phyloP scores from a whole-genome alignment of 2,888 invertebrate genomes.

The Platypus cylindrus region DNA sequence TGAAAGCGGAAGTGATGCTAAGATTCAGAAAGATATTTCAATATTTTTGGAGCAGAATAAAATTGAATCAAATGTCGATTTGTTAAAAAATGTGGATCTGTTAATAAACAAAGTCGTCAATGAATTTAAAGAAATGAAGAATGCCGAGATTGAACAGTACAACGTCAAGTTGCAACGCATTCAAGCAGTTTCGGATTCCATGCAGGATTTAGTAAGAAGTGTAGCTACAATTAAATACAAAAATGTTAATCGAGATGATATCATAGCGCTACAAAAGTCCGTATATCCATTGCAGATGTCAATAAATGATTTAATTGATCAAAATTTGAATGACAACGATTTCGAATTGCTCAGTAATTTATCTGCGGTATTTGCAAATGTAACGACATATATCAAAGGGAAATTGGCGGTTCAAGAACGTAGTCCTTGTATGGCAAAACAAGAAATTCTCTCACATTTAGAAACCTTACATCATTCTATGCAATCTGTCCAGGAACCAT shows the following conservation, averaged over 20 bases:
- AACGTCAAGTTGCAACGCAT: conserved; percentile 22
- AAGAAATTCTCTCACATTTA: conserved; percentile 19
- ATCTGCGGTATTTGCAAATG: conserved; percentile 21
- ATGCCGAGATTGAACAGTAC: conserved; percentile 17
- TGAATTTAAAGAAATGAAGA: conserved; percentile 19
- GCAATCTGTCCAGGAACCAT: conserved; percentile 18
- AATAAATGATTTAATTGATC: conserved; percentile 28
- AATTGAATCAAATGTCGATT: conserved; percentile 11
- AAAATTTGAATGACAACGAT: conserved; percentile 21
- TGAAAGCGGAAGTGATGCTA: conserved; percentile 11
- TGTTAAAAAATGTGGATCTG: conserved; percentile 18
- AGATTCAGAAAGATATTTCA: conserved; percentile 12
- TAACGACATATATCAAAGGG: conserved; percentile 18
- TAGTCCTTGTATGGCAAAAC: conserved; percentile 13
- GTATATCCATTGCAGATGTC: conserved; percentile 29
- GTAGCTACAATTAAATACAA: conserved; percentile 28
- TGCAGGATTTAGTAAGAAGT: conserved; percentile 26
- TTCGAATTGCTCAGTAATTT: conserved; percentile 22
- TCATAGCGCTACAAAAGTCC: conserved; percentile 27
- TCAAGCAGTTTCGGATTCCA: conserved; percentile 23
- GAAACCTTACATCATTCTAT: conserved; percentile 21
- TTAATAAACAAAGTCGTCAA: conserved; percentile 18
- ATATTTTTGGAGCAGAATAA: conserved; percentile 16
- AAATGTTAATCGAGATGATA: conserved; percentile 21
- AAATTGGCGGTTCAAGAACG: conserved; percentile 15